Evolutionary conservation across 2,888 invertebrate genomes (phyloP).

Genomic region (Sarcophaga subvicina): DNA sequence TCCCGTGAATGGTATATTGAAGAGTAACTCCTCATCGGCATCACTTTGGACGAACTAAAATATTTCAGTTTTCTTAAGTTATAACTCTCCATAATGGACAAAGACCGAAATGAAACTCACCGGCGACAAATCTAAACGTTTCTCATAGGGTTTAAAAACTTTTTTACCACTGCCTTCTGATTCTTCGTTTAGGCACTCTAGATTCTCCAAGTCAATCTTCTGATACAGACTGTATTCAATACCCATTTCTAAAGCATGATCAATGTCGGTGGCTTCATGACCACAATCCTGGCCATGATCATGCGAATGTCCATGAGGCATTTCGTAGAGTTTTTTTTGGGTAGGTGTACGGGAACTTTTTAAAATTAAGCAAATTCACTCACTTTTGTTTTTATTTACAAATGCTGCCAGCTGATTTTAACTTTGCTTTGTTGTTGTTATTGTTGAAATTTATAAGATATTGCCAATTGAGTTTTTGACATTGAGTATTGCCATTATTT

Average conservation of each 20-base stretch:
- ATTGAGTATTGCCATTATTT: background rate
- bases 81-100: too few relatives aligned
- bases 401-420: slow-evolving; percentile 15
- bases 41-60: slow-evolving; percentile 97
- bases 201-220: slow-evolving; percentile 93
- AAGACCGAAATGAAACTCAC: slow-evolving; percentile 81
- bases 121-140: slow-evolving; percentile 88
- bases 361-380: background rate
- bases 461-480: background rate
- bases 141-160: slow-evolving; percentile 96
- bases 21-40: slow-evolving; percentile 96
- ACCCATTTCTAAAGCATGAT: slow-evolving; percentile 80
- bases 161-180: slow-evolving; percentile 92
- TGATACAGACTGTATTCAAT: slow-evolving; percentile 87
- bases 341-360: background rate
- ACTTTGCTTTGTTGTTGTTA: background rate
- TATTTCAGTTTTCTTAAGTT: background rate
- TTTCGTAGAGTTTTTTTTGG: slow-evolving; percentile 62
- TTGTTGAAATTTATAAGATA: background rate
- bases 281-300: slow-evolving; percentile 77
- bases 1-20: slow-evolving; percentile 98
- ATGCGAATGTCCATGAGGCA: slow-evolving; percentile 81
- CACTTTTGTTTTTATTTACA: slow-evolving; percentile 12
- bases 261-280: slow-evolving; percentile 80
- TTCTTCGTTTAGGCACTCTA: slow-evolving; percentile 95